Percentiles rank a stretch among this genome's conserved stretches.
phyloP scores from a whole-genome alignment of 92 coral and sea anemone genomes.

The Hydrozoanthus gracilis region DNA sequence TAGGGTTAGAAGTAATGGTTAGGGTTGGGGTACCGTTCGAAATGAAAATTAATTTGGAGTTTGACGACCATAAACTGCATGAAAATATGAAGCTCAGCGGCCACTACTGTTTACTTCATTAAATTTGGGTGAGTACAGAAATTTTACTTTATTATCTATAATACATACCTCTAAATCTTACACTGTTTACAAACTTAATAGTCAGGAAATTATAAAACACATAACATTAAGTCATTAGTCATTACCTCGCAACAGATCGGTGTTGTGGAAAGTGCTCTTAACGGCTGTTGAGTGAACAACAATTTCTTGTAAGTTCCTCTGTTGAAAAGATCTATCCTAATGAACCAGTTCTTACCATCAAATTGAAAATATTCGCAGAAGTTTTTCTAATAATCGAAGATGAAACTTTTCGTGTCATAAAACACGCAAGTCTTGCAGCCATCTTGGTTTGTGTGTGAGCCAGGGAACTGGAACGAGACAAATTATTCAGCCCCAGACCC shows the following conservation, averaged over 20 bases:
- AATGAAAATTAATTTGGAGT: too few species aligned
- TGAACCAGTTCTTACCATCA: conserved; percentile 13
- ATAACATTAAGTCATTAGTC: too few species aligned
- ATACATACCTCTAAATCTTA: too few species aligned
- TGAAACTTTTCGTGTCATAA: conserved; percentile 39
- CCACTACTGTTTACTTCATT: too few species aligned
- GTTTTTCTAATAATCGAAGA: conserved; percentile 9
- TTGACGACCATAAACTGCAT: too few species aligned
- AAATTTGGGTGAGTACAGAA: too few species aligned
- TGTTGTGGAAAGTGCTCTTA: conserved; percentile 54
- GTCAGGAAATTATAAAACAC: too few species aligned
- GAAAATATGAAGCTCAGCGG: too few species aligned
- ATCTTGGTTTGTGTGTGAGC: conserved; percentile 29
- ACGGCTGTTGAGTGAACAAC: conserved; percentile 11
- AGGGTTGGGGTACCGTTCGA: too few species aligned
- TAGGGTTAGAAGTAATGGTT: too few species aligned
- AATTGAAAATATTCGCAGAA: background rate
- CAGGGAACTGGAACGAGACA: conserved; percentile 26
- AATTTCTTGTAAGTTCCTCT: background rate
- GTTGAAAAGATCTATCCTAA: background rate
- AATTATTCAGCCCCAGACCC: background rate
- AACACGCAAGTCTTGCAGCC: conserved; percentile 57
- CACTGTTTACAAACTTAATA: too few species aligned
- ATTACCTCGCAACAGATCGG: background rate
- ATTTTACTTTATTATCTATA: too few species aligned